Percentiles rank a stretch among this genome's conserved stretches.
Evolutionary conservation across 2,797 vertebrate genomes (phyloP).

Genomic region (Falco naumanni): DNA sequence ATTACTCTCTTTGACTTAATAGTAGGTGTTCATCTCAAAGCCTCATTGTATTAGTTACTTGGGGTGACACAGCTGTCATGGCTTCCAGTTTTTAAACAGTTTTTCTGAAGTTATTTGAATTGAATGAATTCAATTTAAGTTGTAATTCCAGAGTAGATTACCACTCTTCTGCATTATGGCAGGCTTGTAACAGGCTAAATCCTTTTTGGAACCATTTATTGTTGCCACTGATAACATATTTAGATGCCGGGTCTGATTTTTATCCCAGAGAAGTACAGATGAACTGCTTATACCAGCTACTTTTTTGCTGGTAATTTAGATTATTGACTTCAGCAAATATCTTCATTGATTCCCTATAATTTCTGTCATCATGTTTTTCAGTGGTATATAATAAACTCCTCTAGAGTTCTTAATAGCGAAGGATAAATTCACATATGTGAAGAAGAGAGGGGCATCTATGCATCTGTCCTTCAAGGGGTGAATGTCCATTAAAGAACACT

Average conservation of each 20-base stretch:
- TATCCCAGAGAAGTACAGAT: neutral
- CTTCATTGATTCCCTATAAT: conserved; percentile 39
- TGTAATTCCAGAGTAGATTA: neutral
- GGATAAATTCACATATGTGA: neutral
- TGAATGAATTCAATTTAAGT: neutral
- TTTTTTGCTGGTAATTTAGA: conserved; percentile 2
- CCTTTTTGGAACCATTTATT: neutral
- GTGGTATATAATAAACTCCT: neutral
- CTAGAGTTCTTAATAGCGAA: neutral
- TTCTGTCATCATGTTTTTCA: neutral
- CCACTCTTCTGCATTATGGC: neutral
- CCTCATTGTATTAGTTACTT: neutral
- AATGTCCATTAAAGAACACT: neutral
- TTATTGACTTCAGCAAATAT: conserved; percentile 37
- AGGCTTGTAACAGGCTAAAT: neutral
- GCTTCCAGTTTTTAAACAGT: neutral
- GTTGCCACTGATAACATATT: neutral
- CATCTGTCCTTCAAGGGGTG: neutral
- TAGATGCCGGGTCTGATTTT: neutral
- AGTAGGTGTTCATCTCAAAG: conserved; percentile 10
- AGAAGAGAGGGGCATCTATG: neutral
- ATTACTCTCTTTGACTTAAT: conserved; percentile 19
- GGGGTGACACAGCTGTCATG: conserved; percentile 1
- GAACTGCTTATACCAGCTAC: neutral
- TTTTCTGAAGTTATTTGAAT: conserved; percentile 13